phyloP scores from a whole-genome alignment of 2,113 vertebrate genomes.

The Leptocoma aspasia region DNA sequence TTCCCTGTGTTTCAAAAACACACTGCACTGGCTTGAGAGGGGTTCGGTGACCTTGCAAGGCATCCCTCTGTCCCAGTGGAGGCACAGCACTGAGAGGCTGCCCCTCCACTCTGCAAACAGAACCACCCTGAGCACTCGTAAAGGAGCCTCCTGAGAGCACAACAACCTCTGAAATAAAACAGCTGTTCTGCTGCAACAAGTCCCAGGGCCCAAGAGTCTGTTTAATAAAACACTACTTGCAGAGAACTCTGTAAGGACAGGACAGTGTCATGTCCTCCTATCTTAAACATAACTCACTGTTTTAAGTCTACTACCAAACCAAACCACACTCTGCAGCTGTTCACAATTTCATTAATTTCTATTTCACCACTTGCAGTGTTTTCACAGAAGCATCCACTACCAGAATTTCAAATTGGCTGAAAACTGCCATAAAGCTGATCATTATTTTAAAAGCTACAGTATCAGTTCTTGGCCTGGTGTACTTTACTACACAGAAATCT shows the following conservation, averaged over 20 bases:
- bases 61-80: neutral
- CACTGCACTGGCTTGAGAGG: neutral
- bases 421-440: neutral
- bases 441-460: neutral
- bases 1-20: neutral
- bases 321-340: neutral
- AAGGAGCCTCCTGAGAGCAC: neutral
- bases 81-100: neutral
- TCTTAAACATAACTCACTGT: neutral
- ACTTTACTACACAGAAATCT: neutral
- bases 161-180: neutral
- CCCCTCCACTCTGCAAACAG: neutral
- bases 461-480: neutral
- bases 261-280: neutral
- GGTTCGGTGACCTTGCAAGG: neutral
- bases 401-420: neutral
- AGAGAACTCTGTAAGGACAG: neutral
- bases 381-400: neutral
- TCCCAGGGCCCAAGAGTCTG: neutral
- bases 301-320: neutral
- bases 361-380: neutral
- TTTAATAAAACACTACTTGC: neutral
- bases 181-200: neutral
- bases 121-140: neutral
- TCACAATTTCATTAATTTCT: neutral